Base-by-base conservation (phyloP, 2,888 invertebrate species). In the Philaethria dido region DNA sequence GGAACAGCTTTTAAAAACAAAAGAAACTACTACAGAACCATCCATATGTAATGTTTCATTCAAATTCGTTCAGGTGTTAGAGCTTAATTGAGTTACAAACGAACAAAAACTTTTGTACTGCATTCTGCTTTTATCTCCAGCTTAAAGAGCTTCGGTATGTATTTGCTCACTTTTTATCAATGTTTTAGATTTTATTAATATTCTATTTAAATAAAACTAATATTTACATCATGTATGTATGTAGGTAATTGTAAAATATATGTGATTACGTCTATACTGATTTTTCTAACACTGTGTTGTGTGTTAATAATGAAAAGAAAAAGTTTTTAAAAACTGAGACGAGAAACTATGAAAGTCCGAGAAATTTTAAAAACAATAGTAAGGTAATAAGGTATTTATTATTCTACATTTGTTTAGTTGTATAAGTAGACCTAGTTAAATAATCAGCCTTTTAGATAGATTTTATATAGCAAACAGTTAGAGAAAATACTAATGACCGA, bases 11-110 rank as follows among this genome's bases (percentile, higher is more conserved):
- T 39, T 33, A 33, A 36, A 9, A 45, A 60, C 18, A 60, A 44
- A 45, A 29, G 29, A 18, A 60, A 45, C 60, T 44, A 57, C 57
- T 57, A 57, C 57, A 22, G 57, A 57, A 42, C 42, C 57, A 57
- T 57, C 47, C 55, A 50, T 42, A 48, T 62, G 48, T 47, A 44
- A 52, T 63, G 36, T 63, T 63, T 63, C 63, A 66, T 66, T 66
- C 66, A 63, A 62, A 62, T 48, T 54, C 66, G 39, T 66, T 71
- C 66, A 71, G 66, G 64, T 69, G 69, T 66, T 66, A 62, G 59
- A 64, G 64, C 64, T 69, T 66, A 69, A 69, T 69, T 67, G 69
- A 67, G 62, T 64, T 66, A 66, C 64, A 66, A 64, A 59, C 44
- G 62, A 55, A 66, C 69, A 69, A 69, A 71, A 69, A 66, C 59